These are phyloP conservation scores for Hesperophylax magnus DNA, from an alignment of 1,140 invertebrate species.

Conservation along the genomic window DNA sequence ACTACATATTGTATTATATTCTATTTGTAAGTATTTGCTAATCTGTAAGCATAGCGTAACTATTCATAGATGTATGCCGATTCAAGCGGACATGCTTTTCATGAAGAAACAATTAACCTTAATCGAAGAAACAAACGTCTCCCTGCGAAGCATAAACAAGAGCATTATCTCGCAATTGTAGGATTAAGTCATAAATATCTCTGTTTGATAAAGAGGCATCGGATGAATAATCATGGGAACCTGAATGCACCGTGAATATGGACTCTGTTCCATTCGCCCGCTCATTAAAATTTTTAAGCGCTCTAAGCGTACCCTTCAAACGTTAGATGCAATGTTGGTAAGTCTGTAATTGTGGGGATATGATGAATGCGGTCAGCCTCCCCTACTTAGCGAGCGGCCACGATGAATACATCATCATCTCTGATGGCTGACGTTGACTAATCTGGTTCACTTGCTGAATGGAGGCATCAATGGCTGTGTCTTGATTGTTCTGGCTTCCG, in stretches of 20 bases:
- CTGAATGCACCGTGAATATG: constrained; percentile 18
- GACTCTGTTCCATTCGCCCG: background rate
- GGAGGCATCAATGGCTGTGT: constrained; percentile 18
- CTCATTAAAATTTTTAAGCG: constrained; percentile 37
- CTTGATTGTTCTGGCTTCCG: constrained; percentile 33
- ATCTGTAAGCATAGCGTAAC: background rate
- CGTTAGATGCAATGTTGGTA: constrained; percentile 33
- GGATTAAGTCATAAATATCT: constrained; percentile 28
- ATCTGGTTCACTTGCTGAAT: constrained; percentile 53
- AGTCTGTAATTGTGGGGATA: constrained; percentile 41
- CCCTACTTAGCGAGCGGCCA: constrained; percentile 36
- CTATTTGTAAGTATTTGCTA: background rate
- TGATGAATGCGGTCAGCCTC: constrained; percentile 43
- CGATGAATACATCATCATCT: constrained; percentile 55
- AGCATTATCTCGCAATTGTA: constrained; percentile 24
- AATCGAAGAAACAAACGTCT: constrained; percentile 18
- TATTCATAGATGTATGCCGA: background rate
- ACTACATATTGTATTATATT: background rate
- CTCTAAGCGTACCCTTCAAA: constrained; percentile 20
- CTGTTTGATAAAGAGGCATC: constrained; percentile 30
- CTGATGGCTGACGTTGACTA: constrained; percentile 54
- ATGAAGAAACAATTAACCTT: constrained; percentile 12
- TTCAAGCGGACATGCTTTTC: constrained; percentile 1
- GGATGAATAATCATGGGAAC: constrained; percentile 37
- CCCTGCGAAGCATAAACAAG: constrained; percentile 10